These are phyloP conservation scores for Ceratina australensis DNA, from an alignment of 1,140 invertebrate genomes.

Conservation along the genomic window DNA sequence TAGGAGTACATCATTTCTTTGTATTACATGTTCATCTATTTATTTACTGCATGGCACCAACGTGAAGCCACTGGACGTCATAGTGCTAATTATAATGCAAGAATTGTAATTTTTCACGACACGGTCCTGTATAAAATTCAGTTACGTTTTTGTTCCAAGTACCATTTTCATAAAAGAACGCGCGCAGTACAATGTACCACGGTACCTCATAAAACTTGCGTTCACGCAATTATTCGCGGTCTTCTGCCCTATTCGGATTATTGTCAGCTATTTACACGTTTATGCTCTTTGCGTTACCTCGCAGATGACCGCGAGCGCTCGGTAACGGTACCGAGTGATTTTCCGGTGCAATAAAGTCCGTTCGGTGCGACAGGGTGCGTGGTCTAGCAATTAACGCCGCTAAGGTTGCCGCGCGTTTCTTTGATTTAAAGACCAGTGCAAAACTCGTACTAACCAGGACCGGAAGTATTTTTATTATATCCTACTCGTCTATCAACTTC, in stretches of 20 bases:
- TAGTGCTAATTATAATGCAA: no score
- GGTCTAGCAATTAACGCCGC: conserved; percentile 48
- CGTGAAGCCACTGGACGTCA: no score
- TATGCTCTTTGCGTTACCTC: conserved; percentile 48
- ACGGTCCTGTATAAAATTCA: no score
- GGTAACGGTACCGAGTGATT: conserved; percentile 49
- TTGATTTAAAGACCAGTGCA: conserved; percentile 40
- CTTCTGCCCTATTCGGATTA: conserved; percentile 31
- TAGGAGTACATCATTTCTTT: no score
- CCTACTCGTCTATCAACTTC: neutral
- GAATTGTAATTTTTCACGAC: no score
- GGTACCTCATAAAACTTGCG: neutral
- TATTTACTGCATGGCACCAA: no score
- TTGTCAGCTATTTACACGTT: conserved; percentile 54
- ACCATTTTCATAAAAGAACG: neutral
- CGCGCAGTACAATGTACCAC: neutral
- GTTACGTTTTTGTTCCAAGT: no score
- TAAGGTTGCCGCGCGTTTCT: neutral
- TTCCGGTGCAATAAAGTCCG: conserved; percentile 53
- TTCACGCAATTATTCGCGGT: conserved; percentile 12
- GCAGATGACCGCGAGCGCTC: conserved; percentile 8
- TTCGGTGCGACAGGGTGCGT: conserved; percentile 17
- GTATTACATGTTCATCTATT: no score
- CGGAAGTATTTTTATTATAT: conserved; percentile 3
- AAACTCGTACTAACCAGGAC: neutral